phyloP scores from a whole-genome alignment of 2,888 invertebrate genomes.

The Andrena hattorfiana region DNA sequence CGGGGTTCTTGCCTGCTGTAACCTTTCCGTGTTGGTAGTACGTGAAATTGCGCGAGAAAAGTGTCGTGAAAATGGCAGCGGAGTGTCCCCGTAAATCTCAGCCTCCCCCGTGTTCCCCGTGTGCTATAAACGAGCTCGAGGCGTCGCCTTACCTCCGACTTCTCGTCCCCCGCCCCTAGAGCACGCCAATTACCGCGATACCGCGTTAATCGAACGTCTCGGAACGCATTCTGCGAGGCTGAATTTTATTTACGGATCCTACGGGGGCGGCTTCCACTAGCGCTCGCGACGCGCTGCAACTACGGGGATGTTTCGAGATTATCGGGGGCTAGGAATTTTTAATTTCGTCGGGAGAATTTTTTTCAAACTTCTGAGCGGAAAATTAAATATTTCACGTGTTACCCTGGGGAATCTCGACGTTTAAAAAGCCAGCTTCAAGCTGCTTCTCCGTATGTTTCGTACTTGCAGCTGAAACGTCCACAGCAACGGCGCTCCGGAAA shows the following conservation, averaged over 20 bases:
- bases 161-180: too few relatives aligned
- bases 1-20: slow-evolving; percentile 42
- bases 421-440: background rate
- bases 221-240: too few relatives aligned
- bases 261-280: background rate
- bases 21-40: slow-evolving; percentile 60
- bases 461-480: background rate
- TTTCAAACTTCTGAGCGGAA: background rate
- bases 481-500: background rate
- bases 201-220: too few relatives aligned
- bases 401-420: background rate
- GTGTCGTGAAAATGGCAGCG: slow-evolving; percentile 51
- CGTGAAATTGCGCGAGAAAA: slow-evolving; percentile 69
- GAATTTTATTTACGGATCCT: background rate
- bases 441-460: background rate
- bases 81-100: slow-evolving; percentile 59
- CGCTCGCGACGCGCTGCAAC: background rate
- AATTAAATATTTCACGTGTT: slow-evolving; percentile 8
- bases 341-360: background rate
- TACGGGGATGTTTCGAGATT: background rate
- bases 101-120: background rate
- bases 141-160: too few relatives aligned
- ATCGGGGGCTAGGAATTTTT: background rate
- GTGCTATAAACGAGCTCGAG: background rate
- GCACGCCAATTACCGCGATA: too few relatives aligned